Evolutionary conservation across 2,888 invertebrate genomes (phyloP).

Genomic region (Drosophila borealis): DNA sequence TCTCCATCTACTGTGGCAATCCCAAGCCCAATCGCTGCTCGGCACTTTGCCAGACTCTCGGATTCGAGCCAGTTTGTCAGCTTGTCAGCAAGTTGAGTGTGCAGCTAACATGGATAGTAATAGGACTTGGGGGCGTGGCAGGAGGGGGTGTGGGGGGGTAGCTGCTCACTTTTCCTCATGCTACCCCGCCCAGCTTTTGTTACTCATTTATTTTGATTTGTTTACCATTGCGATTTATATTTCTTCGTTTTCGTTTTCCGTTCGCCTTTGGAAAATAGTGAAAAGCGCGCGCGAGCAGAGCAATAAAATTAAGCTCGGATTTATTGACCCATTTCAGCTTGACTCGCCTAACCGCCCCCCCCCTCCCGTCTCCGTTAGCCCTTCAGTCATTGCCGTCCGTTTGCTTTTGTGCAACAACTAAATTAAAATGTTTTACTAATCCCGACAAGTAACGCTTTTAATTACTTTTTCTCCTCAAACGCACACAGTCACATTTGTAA

Average conservation of each 20-base stretch:
- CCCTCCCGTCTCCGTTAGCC: too few species aligned
- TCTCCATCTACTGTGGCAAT: constrained; percentile 2
- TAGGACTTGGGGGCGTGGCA: neutral
- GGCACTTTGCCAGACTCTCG: constrained; percentile 68
- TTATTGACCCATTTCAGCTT: constrained; percentile 79
- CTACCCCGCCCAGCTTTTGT: constrained; percentile 55
- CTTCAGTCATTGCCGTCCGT: constrained; percentile 23
- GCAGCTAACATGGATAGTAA: constrained; percentile 3
- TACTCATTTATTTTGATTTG: constrained; percentile 81
- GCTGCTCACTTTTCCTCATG: constrained; percentile 32
- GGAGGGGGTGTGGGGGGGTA: neutral
- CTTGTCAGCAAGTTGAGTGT: constrained; percentile 71
- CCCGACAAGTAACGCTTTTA: constrained; percentile 77
- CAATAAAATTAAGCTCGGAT: constrained; percentile 81
- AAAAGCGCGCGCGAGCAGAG: constrained; percentile 57
- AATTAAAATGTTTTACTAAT: constrained; percentile 78
- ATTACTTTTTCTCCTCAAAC: constrained; percentile 73
- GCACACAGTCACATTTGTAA: constrained; percentile 50
- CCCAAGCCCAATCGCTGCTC: constrained; percentile 58
- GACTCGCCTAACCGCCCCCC: constrained; percentile 45
- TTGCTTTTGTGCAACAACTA: constrained; percentile 73
- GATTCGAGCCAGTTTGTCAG: constrained; percentile 75
- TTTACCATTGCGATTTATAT: constrained; percentile 81
- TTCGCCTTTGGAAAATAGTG: constrained; percentile 41
- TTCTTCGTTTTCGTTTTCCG: constrained; percentile 59